These are phyloP conservation scores for Ctenopoma multispine DNA, from an alignment of 2,797 vertebrate species.

Conservation along the genomic window DNA sequence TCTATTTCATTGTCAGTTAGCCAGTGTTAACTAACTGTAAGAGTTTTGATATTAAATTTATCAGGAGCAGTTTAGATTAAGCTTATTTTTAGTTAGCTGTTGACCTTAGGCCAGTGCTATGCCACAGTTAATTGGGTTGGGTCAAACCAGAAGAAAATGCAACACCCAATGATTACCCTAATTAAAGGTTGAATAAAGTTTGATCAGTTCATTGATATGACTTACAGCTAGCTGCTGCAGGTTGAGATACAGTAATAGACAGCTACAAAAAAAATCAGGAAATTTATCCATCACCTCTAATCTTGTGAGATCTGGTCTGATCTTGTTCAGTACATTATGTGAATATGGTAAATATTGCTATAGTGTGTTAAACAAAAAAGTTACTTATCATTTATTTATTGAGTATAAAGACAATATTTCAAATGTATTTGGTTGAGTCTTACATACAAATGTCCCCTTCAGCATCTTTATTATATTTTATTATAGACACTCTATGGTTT, in stretches of 20 bases:
- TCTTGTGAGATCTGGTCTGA: too few relatives aligned
- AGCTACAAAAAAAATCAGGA: constrained; percentile 8
- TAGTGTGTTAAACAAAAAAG: background rate
- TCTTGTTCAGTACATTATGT: background rate
- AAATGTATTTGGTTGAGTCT: background rate
- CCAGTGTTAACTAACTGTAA: background rate
- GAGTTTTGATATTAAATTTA: constrained; percentile 6
- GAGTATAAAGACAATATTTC: background rate
- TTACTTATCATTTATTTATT: background rate
- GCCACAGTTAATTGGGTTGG: background rate
- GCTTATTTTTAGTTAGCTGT: background rate
- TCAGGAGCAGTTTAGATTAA: background rate
- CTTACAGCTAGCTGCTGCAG: background rate
- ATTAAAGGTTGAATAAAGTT: background rate
- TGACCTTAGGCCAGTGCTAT: background rate
- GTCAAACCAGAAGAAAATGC: background rate
- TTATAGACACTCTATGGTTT: background rate
- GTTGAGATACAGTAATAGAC: constrained; percentile 1
- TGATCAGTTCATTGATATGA: constrained; percentile 9
- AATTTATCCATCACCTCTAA: constrained; percentile 6
- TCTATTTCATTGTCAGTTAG: too few relatives aligned
- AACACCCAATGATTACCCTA: too few relatives aligned
- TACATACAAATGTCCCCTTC: too few relatives aligned
- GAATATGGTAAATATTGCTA: background rate
- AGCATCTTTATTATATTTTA: too few relatives aligned